Evolutionary conservation across 1,140 invertebrate genomes (phyloP).

Genomic region (Drosophila punjabiensis): DNA sequence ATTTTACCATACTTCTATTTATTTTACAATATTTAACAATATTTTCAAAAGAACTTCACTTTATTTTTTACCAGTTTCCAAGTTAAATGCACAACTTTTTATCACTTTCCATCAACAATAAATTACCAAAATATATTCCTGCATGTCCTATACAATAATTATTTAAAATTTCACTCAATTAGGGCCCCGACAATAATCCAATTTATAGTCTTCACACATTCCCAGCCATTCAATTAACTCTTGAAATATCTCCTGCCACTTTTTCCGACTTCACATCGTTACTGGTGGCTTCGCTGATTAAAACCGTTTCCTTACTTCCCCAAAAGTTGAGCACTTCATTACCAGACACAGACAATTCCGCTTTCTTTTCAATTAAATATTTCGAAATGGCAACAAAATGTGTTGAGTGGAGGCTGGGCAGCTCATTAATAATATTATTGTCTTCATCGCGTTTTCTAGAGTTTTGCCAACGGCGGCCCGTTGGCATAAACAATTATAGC

Average conservation of each 20-base stretch:
- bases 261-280: conserved; percentile 25
- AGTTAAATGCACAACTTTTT: not conserved
- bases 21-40: no score
- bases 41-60: no score
- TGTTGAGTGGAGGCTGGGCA: conserved; percentile 17
- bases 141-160: not conserved
- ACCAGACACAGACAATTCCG: conserved; percentile 42
- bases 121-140: not conserved
- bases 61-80: not conserved
- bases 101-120: not conserved
- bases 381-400: conserved; percentile 60
- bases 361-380: conserved; percentile 81
- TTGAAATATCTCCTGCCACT: conserved; percentile 25
- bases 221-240: conserved; percentile 54
- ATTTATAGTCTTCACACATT: conserved; percentile 46
- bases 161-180: conserved; percentile 14
- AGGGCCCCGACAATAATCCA: conserved; percentile 8
- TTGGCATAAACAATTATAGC: conserved; percentile 81
- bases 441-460: conserved; percentile 36
- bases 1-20: no score
- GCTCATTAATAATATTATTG: conserved; percentile 62
- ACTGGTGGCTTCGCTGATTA: conserved; percentile 49
- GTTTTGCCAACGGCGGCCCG: conserved; percentile 38
- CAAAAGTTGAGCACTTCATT: conserved; percentile 69
- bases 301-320: conserved; percentile 48